Conservation (phyloP, 92 coral and sea anemone species). For the Phenganax subtilis region DNA sequence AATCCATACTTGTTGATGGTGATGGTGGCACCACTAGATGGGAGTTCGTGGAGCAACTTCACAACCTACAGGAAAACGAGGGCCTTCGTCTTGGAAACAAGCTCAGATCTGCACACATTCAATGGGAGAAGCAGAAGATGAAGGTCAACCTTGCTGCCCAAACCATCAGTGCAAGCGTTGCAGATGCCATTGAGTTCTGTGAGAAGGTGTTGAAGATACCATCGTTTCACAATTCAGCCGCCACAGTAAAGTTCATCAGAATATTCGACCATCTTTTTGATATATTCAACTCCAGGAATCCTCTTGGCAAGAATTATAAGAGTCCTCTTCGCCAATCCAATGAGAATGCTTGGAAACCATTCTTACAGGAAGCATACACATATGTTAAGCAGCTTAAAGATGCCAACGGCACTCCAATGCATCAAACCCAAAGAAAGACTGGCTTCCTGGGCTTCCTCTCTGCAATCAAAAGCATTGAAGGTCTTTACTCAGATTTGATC, state of each 20-base stretch:
- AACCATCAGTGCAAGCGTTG: constrained; percentile 23
- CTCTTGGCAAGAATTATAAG: constrained; percentile 5
- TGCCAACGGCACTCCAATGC: constrained; percentile 10
- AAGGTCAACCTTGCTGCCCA: not conserved
- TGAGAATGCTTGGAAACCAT: not conserved
- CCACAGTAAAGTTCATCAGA: constrained; percentile 12
- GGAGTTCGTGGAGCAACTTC: no score
- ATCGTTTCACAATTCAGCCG: constrained; percentile 16
- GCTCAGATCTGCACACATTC: no score
- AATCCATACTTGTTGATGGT: no score
- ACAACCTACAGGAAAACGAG: no score
- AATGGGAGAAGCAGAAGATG: no score
- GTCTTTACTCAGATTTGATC: not conserved
- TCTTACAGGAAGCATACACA: not conserved
- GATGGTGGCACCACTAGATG: no score
- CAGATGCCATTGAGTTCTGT: constrained; percentile 23
- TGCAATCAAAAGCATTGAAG: not conserved
- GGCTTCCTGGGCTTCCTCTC: constrained; percentile 7
- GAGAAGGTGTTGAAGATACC: not conserved
- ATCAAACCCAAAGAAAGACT: constrained; percentile 11
- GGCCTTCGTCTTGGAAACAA: no score
- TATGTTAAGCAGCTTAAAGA: constrained; percentile 2
- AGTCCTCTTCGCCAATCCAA: constrained; percentile 9
- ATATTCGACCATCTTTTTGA: constrained; percentile 9
- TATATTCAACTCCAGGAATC: constrained; percentile 9